Percentiles rank a stretch among this genome's conserved stretches.
Evolutionary conservation across 2,888 invertebrate genomes (phyloP).

Genomic region (Cataglyphis rosenhaueri): DNA sequence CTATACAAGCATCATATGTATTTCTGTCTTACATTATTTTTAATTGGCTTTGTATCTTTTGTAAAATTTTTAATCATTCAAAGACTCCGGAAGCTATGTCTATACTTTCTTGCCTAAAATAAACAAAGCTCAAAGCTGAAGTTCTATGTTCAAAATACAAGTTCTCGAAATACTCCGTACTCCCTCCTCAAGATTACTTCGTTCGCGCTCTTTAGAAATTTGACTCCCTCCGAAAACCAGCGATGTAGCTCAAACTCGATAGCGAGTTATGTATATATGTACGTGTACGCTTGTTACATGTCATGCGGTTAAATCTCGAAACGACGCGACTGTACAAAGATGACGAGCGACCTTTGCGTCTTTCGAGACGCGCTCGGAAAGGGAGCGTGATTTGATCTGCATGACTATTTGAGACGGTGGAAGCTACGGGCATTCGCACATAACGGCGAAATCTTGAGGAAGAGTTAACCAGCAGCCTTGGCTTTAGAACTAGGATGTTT

Average conservation of each 20-base stretch:
- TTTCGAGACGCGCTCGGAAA: no score
- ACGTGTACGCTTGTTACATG: not conserved
- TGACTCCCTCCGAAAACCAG: not conserved
- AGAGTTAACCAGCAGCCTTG: not conserved
- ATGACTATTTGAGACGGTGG: no score
- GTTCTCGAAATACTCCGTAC: not conserved
- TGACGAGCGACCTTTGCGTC: slow-evolving; percentile 16
- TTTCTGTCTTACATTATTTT: not conserved
- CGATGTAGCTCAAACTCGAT: slow-evolving; percentile 10
- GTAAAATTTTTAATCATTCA: not conserved
- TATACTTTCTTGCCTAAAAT: not conserved
- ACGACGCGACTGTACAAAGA: not conserved
- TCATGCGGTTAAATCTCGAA: slow-evolving; percentile 22
- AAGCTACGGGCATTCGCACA: not conserved
- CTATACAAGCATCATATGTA: not conserved
- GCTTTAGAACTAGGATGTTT: not conserved
- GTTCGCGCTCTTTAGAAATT: not conserved
- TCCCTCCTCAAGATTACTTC: not conserved
- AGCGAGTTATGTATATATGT: not conserved
- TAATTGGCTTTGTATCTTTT: not conserved
- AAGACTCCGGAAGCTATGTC: not conserved
- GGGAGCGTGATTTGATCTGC: no score
- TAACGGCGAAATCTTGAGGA: slow-evolving; percentile 24
- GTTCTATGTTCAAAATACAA: not conserved
- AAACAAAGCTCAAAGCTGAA: not conserved